Evolutionary conservation across 2,888 invertebrate genomes (phyloP), one percentile per base, ranked within the genome.

Genomic region (Acrobasis consociella): DNA sequence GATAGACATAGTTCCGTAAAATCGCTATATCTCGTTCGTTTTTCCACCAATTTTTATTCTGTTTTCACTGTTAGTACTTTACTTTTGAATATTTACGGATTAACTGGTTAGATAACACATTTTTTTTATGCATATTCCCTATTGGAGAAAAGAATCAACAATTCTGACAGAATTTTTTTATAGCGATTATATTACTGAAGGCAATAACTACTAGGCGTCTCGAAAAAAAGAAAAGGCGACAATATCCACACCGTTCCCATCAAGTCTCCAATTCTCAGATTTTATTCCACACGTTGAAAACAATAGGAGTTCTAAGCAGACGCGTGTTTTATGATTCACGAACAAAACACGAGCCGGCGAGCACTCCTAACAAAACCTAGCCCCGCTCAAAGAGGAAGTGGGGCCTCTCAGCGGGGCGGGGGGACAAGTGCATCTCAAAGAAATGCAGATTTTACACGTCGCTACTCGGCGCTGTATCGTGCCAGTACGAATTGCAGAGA

Each of bases 371-470:
- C 87, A 89, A 86, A 86, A 88, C 89, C 83, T 81, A 81, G 78
- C 82, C 70, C 78, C 81, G 80, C 87, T 89, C 91, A 90, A 90
- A 91, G 91, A 86, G 86, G 89, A 89, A 87, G 87, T 84, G 90
- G 89, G 85, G 89, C 89, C 91, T 86, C 90, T 89, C 87, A 89
- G 88, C 88, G 85, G 76, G 65, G 64, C 59, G 65, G 62, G 64
- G 67, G 69, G 83, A 90, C 91, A 91, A 91, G 91, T 92, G 91
- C 91, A 91, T 91, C 91, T 92, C 91, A 92, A 92, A 92, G 91
- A 92, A 92, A 92, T 92, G 91, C 91, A 91, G 91, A 92, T 92
- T 91, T 91, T 91, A 92, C 91, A 91, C 91, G 91, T 91, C 90
- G 91, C 91, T 91, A 87, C 91, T 88, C 82, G 87, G 85, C 85